phyloP scores from a whole-genome alignment of 2,797 vertebrate genomes.

The Phrynocephalus vlangalii region DNA sequence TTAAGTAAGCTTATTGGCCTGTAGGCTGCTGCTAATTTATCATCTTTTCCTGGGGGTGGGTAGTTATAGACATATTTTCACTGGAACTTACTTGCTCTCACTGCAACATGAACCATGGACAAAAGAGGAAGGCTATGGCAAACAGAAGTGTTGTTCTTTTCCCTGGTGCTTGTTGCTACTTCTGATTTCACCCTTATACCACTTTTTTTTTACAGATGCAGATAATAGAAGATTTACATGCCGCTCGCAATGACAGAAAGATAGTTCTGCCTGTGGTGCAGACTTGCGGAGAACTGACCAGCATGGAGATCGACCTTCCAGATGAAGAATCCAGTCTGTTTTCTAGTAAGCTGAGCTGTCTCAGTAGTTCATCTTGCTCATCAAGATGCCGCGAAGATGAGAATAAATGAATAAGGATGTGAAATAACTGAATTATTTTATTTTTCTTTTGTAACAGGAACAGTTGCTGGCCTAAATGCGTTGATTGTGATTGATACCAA shows the following conservation, averaged over 20 bases:
- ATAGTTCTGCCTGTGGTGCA: slow-evolving; percentile 81
- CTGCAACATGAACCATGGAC: background rate
- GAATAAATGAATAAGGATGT: background rate
- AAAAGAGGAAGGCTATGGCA: background rate
- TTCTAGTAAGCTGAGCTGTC: slow-evolving; percentile 63
- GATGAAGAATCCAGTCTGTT: slow-evolving; percentile 73
- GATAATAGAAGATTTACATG: slow-evolving; percentile 87
- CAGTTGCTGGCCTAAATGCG: slow-evolving; percentile 76
- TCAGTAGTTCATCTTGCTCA: background rate
- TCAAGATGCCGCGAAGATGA: background rate
- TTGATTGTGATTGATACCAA: slow-evolving; percentile 94
- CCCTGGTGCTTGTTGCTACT: background rate
- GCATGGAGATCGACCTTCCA: slow-evolving; percentile 90
- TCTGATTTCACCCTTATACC: rapidly evolving
- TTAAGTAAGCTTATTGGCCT: no score
- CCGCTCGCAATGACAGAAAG: slow-evolving; percentile 85
- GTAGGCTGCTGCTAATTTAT: no score
- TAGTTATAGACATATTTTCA: background rate
- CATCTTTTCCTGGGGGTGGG: no score
- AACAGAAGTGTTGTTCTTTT: background rate
- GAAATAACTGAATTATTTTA: slow-evolving; percentile 27
- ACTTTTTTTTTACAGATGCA: slow-evolving; percentile 80
- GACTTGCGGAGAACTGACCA: slow-evolving; percentile 88
- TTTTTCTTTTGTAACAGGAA: slow-evolving; percentile 73
- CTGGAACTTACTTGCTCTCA: background rate